Base-by-base conservation (phyloP, 2,888 invertebrate species). In the Latrodectus hesperus region DNA sequence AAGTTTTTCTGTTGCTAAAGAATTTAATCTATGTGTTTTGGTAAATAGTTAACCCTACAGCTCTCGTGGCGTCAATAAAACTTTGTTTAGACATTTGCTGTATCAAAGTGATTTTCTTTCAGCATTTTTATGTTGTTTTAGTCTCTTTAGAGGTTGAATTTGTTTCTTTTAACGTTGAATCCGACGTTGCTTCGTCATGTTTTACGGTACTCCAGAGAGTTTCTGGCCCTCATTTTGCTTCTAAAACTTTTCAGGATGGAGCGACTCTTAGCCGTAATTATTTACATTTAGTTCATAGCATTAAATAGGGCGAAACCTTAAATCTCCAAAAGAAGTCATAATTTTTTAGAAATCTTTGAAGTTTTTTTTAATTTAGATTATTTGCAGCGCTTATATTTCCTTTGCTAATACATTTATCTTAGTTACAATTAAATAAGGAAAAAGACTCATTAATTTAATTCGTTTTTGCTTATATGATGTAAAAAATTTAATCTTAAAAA, bases 161-260 rank as follows among this genome's bases (percentile, higher is more conserved):
- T 80, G 80, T 80, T 80, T 80, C 52, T 22, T 74, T 81, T 81
- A 81, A 81, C 73, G 81, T 53, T 52, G 26, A 65, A 67, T 81
- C 72, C 74, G 73, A 81, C 73, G 71, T 26, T n/a, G 51, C 67
- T n/a, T 51, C 38, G 60, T 51, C 72, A 49, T 74, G 81, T 73
- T 81, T 81, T 81, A 81, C 67, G 67, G 64, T 65, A 16, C 74
- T 73, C 52, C 3, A 9, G 74, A 67, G 81, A 22, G 12, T 65
- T 12, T 14, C 52, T 49, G 22, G 71, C 49, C 22, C 17, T 80
- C 70, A 70, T 72, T 55, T 51, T 60, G 76, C 49, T 60, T 55
- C 38, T 71, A 80, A 79, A 67, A 51, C 11, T 22, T 49, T 60
- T 60, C 60, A n/a, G 10, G n/a, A 38, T 16, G 60, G 12, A 12